A percentile compares a stretch with the other conserved stretches of the same genome.
phyloP scores from a whole-genome alignment of 2,113 vertebrate genomes.

The Oreochromis aureus region DNA sequence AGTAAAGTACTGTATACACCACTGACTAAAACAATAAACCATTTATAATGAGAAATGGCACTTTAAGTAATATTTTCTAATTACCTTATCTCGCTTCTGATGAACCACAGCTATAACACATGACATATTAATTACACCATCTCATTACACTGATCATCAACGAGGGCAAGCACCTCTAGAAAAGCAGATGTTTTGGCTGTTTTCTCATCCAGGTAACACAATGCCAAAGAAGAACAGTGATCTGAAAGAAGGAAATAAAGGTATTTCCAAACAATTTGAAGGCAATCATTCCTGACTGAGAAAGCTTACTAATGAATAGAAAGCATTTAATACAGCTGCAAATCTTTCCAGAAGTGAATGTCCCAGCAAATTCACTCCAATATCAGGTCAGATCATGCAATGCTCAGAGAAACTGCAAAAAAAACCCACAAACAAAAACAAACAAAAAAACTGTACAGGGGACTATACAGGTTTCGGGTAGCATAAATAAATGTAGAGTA shows the following conservation, averaged over 20 bases:
- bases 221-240: neutral
- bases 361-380: neutral
- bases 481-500: neutral
- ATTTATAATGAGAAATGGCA: neutral
- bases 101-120: neutral
- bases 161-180: fast-evolving
- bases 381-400: fast-evolving
- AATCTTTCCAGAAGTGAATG: neutral
- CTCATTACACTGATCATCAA: neutral
- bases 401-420: neutral
- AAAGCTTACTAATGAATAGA: neutral
- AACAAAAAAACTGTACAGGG: fast-evolving
- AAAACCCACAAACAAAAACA: neutral
- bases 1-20: neutral
- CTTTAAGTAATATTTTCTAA: neutral
- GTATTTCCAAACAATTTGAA: neutral
- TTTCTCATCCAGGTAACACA: neutral
- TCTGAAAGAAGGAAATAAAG: neutral
- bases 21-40: neutral
- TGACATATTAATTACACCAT: neutral
- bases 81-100: neutral
- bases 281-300: neutral
- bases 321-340: neutral
- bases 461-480: neutral
- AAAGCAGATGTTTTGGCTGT: neutral